These are phyloP conservation scores for Ephialtes manifestator DNA, from an alignment of 2,888 invertebrate genomes.

Conservation along the genomic window DNA sequence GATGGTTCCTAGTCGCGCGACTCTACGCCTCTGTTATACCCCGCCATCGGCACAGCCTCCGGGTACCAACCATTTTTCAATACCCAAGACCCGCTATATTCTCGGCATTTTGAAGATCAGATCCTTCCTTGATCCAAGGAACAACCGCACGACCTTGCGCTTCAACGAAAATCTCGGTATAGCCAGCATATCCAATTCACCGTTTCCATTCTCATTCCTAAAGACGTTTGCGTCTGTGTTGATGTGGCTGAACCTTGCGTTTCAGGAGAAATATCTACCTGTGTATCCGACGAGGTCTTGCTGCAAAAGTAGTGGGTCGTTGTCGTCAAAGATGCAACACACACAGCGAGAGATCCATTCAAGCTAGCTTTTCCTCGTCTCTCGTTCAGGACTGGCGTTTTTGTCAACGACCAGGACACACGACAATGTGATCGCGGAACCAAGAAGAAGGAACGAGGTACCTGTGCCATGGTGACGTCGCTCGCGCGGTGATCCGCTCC, in stretches of 20 bases:
- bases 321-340: constrained; percentile 78
- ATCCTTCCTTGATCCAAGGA: constrained; percentile 53
- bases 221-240: constrained; percentile 33
- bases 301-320: constrained; percentile 43
- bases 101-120: constrained; percentile 43
- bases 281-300: constrained; percentile 37
- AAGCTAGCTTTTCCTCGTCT: constrained; percentile 42
- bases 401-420: constrained; percentile 39
- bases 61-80: constrained; percentile 57
- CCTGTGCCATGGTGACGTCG: constrained; percentile 60
- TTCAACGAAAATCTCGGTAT: constrained; percentile 32
- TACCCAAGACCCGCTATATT: constrained; percentile 29
- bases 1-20: constrained; percentile 32
- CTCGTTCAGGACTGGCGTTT: constrained; percentile 43
- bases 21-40: background rate
- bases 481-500: constrained; percentile 7
- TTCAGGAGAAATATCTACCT: constrained; percentile 65
- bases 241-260: constrained; percentile 57
- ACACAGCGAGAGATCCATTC: constrained; percentile 55
- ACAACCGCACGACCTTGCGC: constrained; percentile 49
- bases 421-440: constrained; percentile 65
- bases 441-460: constrained; percentile 56
- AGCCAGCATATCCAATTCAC: constrained; percentile 9
- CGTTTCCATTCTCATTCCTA: constrained; percentile 21
- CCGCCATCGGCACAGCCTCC: constrained; percentile 35